Evolutionary conservation across 2,797 vertebrate species (phyloP).

Genomic region (Lutjanus campechanus): DNA sequence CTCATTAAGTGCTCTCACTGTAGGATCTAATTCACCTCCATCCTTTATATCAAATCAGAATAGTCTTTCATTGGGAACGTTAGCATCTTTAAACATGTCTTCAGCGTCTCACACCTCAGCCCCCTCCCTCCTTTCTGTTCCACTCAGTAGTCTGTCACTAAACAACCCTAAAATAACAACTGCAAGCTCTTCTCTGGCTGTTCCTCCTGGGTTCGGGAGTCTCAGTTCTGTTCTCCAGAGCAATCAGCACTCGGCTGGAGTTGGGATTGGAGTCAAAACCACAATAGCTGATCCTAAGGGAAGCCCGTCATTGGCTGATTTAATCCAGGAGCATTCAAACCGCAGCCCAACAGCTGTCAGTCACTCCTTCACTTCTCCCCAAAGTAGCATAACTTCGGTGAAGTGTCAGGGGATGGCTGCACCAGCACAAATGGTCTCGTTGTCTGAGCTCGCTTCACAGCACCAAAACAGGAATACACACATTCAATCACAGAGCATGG

Average conservation of each 20-base stretch:
- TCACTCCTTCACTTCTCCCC: constrained; percentile 75
- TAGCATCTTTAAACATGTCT: constrained; percentile 69
- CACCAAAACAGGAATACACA: constrained; percentile 61
- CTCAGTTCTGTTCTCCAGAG: constrained; percentile 78
- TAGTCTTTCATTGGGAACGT: constrained; percentile 73
- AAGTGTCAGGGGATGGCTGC: constrained; percentile 15
- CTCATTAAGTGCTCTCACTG: constrained; percentile 40
- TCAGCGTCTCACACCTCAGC: constrained; percentile 51
- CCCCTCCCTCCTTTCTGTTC: constrained; percentile 73
- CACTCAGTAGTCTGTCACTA: constrained; percentile 82
- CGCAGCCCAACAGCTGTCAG: constrained; percentile 73
- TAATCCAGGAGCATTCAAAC: constrained; percentile 90
- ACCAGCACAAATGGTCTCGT: constrained; percentile 39
- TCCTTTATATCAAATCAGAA: constrained; percentile 58
- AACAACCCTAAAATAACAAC: constrained; percentile 67
- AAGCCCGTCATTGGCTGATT: constrained; percentile 89
- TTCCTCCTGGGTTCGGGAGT: constrained; percentile 78
- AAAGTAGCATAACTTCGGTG: constrained; percentile 61
- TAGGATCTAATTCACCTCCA: constrained; percentile 53
- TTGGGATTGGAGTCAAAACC: constrained; percentile 60
- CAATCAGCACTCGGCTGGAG: constrained; percentile 65
- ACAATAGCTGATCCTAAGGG: constrained; percentile 75
- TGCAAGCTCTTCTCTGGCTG: constrained; percentile 44
- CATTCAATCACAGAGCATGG: constrained; percentile 27
- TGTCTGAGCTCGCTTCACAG: constrained; percentile 72